Base-by-base conservation (phyloP, 2,797 vertebrate species). In the Scolopax bukidnonensis region DNA sequence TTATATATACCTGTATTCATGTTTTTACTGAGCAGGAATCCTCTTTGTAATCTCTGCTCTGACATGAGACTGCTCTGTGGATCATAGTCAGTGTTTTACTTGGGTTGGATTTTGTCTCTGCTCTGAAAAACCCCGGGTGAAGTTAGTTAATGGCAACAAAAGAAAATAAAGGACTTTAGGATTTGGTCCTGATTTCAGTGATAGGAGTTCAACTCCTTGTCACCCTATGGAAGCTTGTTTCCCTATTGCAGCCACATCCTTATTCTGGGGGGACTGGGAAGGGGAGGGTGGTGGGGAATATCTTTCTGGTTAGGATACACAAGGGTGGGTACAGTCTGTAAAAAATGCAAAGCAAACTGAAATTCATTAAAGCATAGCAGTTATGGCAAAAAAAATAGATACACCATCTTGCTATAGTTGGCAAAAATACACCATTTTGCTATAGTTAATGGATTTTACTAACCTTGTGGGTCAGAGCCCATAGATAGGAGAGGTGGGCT, bases 1-100 rank as follows among this genome's bases (percentile, higher is more conserved):
- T 79, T 94, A 67, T 56, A 23, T 20, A 28, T 25, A 24, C 1
- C 2, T 64, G 79, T 45, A 73, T 87, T 86, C 56, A 25, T 45
- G 71, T 12, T 90, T 94, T 91, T 84, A 79, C 68, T 74, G 85
- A 95, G 77, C 59, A 76, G 70, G 30, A 96, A 88, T 84, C 19
- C 84, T 84, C 82, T 90, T 77, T 73, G 61, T 40, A 57, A 64
- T 53, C 70, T 77, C 70, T 67, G 6, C 32, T 60, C 43, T 20
- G 43, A 85, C 19, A 48, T 8, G 11, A 87, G 28, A 8, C 33
- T 84, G 47, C 24, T 69, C 60, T 77, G 74, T 11, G 43, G 73
- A n/a, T 67, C 28, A 50, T 19, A 28, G 19, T 67, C 30, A 12
- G 6, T 84, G 48, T 50, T 82, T 93, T 33, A 28, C 30, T 47